Conservation (phyloP, 2,113 vertebrate species). For the Oplegnathus fasciatus region DNA sequence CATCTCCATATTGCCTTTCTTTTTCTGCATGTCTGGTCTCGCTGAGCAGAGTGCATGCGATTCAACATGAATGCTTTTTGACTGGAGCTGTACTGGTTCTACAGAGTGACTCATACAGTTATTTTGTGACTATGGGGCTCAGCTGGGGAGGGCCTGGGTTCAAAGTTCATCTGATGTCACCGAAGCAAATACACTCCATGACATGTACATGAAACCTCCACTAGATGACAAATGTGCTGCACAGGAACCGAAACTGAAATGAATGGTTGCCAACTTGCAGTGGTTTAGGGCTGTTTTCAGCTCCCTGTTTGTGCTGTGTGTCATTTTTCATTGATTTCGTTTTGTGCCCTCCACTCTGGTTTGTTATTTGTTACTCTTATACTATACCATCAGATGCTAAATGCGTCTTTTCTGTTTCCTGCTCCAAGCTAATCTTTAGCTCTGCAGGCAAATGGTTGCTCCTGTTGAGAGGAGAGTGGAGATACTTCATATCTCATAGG, state of each 20-base stretch:
- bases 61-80: conserved; percentile 44
- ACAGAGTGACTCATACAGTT: conserved; percentile 54
- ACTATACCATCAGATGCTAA: conserved; percentile 52
- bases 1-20: conserved; percentile 23
- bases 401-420: conserved; percentile 49
- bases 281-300: conserved; percentile 42
- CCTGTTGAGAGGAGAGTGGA: conserved; percentile 65
- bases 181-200: conserved; percentile 38
- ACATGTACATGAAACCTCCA: conserved; percentile 50
- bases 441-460: conserved; percentile 62
- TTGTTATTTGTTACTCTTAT: conserved; percentile 51
- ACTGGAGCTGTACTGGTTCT: conserved; percentile 48
- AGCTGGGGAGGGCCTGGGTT: conserved; percentile 33
- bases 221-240: conserved; percentile 47
- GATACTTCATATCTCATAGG: conserved; percentile 45
- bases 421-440: conserved; percentile 66
- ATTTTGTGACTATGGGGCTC: conserved; percentile 44
- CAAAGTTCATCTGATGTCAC: conserved; percentile 62
- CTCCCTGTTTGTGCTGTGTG: conserved; percentile 37
- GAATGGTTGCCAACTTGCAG: conserved; percentile 42
- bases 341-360: conserved; percentile 26
- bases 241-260: conserved; percentile 27
- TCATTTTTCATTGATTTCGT: conserved; percentile 62
- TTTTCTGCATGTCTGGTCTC: conserved; percentile 38
- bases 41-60: conserved; percentile 12